phyloP scores from a whole-genome alignment of 1,140 invertebrate species.

The Drosophila asahinai region DNA sequence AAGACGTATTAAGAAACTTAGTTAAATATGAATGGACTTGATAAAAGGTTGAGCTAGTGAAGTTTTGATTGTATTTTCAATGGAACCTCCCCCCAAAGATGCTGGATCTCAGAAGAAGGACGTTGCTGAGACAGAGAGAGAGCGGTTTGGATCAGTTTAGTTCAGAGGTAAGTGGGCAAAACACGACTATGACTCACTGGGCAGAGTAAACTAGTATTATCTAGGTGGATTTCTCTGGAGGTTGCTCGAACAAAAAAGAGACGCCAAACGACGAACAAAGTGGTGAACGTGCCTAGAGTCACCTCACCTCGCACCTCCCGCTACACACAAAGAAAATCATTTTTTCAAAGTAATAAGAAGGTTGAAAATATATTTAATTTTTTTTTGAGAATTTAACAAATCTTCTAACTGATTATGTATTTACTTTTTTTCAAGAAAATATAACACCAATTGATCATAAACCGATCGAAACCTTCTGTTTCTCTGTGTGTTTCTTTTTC shows the following conservation, averaged over 20 bases:
- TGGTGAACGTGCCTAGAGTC: slow-evolving; percentile 58
- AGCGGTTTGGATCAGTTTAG: slow-evolving; percentile 32
- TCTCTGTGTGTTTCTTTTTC: slow-evolving; percentile 4
- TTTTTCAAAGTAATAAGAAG: not conserved
- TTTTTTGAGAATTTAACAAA: not conserved
- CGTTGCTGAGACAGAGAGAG: slow-evolving; percentile 9
- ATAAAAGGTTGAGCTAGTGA: not conserved
- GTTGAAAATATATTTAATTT: not conserved
- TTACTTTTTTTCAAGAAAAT: not conserved
- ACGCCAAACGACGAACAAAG: slow-evolving; percentile 9
- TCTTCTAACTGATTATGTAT: not conserved
- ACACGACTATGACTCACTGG: slow-evolving; percentile 57
- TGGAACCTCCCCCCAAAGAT: not conserved
- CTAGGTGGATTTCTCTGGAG: slow-evolving; percentile 45
- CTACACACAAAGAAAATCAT: slow-evolving; percentile 7
- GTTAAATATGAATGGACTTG: not conserved
- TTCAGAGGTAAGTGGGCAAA: slow-evolving; percentile 63
- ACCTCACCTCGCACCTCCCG: slow-evolving; percentile 44
- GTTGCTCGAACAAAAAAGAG: slow-evolving; percentile 48
- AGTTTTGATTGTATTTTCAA: slow-evolving; percentile 27
- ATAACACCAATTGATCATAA: no score
- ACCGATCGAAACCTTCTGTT: not conserved
- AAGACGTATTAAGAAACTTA: not conserved
- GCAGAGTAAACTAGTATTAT: slow-evolving; percentile 59
- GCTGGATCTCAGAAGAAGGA: slow-evolving; percentile 5